Percentiles rank a stretch among this genome's conserved stretches.
Evolutionary conservation across 2,113 vertebrate species (phyloP).

Genomic region (Pachypanchax playfairii): DNA sequence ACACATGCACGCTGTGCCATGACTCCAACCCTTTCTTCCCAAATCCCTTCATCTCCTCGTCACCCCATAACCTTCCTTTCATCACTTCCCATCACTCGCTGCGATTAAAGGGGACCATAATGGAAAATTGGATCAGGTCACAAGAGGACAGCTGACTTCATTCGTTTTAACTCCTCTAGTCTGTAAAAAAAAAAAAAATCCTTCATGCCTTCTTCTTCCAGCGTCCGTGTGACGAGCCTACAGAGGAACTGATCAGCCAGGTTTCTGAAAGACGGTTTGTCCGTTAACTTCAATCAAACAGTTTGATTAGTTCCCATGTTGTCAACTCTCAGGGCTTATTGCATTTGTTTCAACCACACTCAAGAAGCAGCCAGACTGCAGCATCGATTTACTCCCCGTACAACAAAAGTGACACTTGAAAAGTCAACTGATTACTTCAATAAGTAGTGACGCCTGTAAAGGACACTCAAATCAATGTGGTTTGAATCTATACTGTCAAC

Average conservation of each 20-base stretch:
- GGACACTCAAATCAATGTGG: conserved; percentile 38
- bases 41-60: conserved; percentile 55
- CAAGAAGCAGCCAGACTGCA: conserved; percentile 38
- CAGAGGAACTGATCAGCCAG: conserved; percentile 39
- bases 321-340: conserved; percentile 41
- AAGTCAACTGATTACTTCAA: conserved; percentile 60
- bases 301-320: conserved; percentile 45
- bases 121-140: conserved; percentile 66
- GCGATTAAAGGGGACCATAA: conserved; percentile 65
- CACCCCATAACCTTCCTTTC: conserved; percentile 47
- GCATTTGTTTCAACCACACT: conserved; percentile 44
- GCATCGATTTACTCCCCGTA: conserved; percentile 61
- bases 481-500: conserved; percentile 45
- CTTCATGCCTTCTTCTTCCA: conserved; percentile 7
- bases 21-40: conserved; percentile 42
- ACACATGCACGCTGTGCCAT: conserved; percentile 24
- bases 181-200: conserved; percentile 14
- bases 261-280: conserved; percentile 38
- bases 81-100: conserved; percentile 58
- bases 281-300: conserved; percentile 35
- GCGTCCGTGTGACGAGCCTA: conserved; percentile 21
- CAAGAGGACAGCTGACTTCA: conserved; percentile 59
- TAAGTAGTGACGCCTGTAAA: conserved; percentile 40
- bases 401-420: conserved; percentile 49
- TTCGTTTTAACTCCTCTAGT: conserved; percentile 30